These are phyloP conservation scores for Sitophilus oryzae DNA, from an alignment of 1,140 invertebrate species.

Conservation along the genomic window DNA sequence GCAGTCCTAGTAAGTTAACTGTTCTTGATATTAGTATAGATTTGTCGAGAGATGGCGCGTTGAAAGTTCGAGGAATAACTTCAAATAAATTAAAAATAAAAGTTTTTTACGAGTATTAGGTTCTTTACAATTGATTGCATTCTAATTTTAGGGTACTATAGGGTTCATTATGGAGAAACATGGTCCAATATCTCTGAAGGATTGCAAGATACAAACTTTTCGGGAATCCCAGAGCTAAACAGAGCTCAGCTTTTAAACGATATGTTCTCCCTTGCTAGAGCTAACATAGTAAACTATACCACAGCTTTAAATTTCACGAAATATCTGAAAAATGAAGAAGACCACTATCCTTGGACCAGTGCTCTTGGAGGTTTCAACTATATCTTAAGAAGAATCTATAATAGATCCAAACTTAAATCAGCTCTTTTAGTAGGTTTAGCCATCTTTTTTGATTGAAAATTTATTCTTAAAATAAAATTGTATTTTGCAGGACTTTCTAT, in stretches of 20 bases:
- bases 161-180: slow-evolving; percentile 70
- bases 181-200: slow-evolving; percentile 58
- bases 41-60: too few relatives aligned
- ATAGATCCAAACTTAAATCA: neutral
- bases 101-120: too few relatives aligned
- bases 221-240: slow-evolving; percentile 60
- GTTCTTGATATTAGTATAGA: too few relatives aligned
- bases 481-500: slow-evolving; percentile 4
- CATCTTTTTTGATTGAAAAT: too few relatives aligned
- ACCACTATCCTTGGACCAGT: slow-evolving; percentile 60
- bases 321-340: slow-evolving; percentile 55
- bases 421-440: slow-evolving; percentile 9
- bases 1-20: too few relatives aligned
- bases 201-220: slow-evolving; percentile 47
- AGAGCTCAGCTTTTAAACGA: slow-evolving; percentile 78
- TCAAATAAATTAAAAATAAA: too few relatives aligned
- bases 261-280: slow-evolving; percentile 56
- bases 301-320: slow-evolving; percentile 51
- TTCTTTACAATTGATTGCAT: neutral
- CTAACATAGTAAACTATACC: slow-evolving; percentile 43
- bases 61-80: too few relatives aligned
- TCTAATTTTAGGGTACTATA: slow-evolving; percentile 64
- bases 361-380: slow-evolving; percentile 52
- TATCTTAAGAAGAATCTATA: slow-evolving; percentile 38
- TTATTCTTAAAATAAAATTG: too few relatives aligned